phyloP scores from a whole-genome alignment of 2,113 vertebrate species.

The Brachypodius melanocephalos region DNA sequence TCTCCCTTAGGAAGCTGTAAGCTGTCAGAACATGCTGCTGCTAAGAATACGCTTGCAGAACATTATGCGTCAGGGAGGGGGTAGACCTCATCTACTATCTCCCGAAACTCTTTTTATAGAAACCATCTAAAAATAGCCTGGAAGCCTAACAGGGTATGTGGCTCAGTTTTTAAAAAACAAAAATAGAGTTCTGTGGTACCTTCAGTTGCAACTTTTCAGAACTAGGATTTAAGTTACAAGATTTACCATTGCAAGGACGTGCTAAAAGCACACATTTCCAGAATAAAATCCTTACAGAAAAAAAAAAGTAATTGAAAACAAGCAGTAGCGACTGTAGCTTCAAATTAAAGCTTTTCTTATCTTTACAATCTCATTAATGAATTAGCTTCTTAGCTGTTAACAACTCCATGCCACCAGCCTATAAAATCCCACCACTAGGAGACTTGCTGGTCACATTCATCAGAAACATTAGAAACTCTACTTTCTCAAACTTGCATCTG shows the following conservation, averaged over 20 bases:
- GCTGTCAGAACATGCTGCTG: background rate
- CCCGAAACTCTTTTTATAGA: constrained; percentile 25
- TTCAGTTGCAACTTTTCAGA: background rate
- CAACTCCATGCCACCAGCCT: background rate
- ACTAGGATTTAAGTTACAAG: background rate
- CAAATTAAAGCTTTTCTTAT: background rate
- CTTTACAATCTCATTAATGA: background rate
- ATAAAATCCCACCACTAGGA: background rate
- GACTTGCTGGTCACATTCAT: background rate
- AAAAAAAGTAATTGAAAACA: background rate
- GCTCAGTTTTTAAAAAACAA: background rate
- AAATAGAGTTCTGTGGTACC: background rate
- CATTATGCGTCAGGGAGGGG: background rate
- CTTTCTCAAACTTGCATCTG: background rate
- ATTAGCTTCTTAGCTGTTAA: background rate
- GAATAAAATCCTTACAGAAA: background rate
- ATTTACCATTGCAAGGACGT: background rate
- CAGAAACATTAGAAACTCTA: background rate
- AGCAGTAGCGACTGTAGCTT: background rate
- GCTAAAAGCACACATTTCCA: background rate
- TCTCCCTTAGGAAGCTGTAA: constrained; percentile 27
- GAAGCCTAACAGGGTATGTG: background rate
- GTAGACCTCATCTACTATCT: background rate
- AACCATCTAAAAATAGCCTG: constrained; percentile 4
- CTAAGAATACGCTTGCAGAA: constrained; percentile 44